These are phyloP conservation scores for Eristalinus aeneus DNA, from an alignment of 2,888 invertebrate species.

Conservation along the genomic window DNA sequence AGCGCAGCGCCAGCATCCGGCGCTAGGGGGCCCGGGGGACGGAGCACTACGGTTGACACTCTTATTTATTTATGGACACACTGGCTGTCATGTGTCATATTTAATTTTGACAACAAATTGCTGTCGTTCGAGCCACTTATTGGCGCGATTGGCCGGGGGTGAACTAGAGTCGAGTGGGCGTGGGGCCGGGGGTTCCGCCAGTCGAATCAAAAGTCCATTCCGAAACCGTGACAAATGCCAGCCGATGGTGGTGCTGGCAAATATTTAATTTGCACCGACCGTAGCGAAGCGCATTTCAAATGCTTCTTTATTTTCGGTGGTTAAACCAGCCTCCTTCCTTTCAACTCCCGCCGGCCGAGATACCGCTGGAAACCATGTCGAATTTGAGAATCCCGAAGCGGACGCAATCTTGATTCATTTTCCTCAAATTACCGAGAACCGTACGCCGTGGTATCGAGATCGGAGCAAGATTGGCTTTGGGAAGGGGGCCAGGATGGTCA, in stretches of 20 bases:
- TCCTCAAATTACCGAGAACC: not conserved
- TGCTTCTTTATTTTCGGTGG: slow-evolving; percentile 68
- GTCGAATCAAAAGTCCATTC: slow-evolving; percentile 58
- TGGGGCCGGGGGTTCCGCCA: not conserved
- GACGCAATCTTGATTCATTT: not conserved
- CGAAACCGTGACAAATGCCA: slow-evolving; percentile 63
- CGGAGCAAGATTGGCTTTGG: not conserved
- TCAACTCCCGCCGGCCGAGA: not conserved
- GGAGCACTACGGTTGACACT: slow-evolving; percentile 23
- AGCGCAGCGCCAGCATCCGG: slow-evolving; percentile 1
- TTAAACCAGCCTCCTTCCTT: slow-evolving; percentile 1
- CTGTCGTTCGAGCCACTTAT: slow-evolving; percentile 34
- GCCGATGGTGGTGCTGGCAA: slow-evolving; percentile 43
- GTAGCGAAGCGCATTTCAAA: slow-evolving; percentile 70
- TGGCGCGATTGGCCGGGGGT: slow-evolving; percentile 24
- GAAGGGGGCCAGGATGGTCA: not conserved
- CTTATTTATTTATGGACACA: slow-evolving; percentile 55
- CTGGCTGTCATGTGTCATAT: slow-evolving; percentile 21
- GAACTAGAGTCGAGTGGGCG: no score
- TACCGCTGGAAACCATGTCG: not conserved
- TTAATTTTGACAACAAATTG: slow-evolving; percentile 28
- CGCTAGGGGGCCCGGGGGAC: not conserved
- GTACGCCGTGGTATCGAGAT: not conserved
- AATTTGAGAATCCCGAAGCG: not conserved
- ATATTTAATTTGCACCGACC: slow-evolving; percentile 72